These are phyloP conservation scores for Tenthredo notha DNA, from an alignment of 2,888 invertebrate genomes.

Conservation along the genomic window DNA sequence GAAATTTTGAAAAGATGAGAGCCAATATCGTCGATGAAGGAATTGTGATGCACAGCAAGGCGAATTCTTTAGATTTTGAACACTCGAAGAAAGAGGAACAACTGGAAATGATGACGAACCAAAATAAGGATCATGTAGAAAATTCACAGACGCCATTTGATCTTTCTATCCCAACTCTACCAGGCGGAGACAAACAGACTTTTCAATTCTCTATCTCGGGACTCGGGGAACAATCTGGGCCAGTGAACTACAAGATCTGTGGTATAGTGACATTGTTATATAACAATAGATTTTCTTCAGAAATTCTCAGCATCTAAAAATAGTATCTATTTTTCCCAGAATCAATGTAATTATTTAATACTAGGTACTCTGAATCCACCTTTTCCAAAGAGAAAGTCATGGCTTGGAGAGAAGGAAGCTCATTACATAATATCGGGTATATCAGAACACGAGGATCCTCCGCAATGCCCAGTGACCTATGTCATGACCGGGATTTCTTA, in stretches of 20 bases:
- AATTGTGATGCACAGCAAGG: neutral
- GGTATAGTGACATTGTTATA: constrained; percentile 32
- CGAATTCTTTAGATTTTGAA: neutral
- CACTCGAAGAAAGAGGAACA: neutral
- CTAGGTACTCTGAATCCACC: constrained; percentile 57
- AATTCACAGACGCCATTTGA: neutral
- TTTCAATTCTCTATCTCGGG: constrained; percentile 53
- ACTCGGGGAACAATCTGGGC: constrained; percentile 27
- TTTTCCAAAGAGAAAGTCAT: constrained; percentile 57
- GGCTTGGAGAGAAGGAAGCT: constrained; percentile 64
- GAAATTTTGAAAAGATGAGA: neutral
- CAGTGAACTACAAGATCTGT: constrained; percentile 51
- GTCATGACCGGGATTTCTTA: constrained; percentile 65
- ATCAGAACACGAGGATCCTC: constrained; percentile 58
- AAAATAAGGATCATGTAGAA: neutral
- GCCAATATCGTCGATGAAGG: neutral
- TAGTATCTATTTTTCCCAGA: neutral
- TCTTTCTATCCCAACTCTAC: constrained; percentile 16
- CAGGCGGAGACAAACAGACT: constrained; percentile 39
- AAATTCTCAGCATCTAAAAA: neutral
- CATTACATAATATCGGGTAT: constrained; percentile 65
- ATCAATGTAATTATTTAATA: constrained; percentile 13
- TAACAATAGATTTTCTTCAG: neutral
- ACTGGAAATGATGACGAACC: neutral
- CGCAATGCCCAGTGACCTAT: constrained; percentile 62